Conservation (phyloP, 1,140 invertebrate species). For the Hermetia illucens region DNA sequence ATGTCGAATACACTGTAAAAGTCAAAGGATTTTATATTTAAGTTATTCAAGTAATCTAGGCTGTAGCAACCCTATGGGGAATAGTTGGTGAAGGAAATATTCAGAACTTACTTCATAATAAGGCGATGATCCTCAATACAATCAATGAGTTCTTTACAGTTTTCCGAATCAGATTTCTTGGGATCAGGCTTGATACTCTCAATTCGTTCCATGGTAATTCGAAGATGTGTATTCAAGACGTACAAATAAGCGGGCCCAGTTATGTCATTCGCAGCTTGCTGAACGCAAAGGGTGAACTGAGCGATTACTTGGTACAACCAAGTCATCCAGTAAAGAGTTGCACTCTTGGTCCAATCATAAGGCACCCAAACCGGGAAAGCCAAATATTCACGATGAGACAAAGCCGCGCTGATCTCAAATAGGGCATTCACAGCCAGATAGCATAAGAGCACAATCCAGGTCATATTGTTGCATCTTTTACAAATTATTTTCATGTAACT, state of each 20-base stretch:
- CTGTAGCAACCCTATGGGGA: slow-evolving; percentile 4
- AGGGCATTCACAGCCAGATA: too few relatives aligned
- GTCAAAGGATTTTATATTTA: background rate
- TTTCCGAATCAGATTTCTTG: slow-evolving; percentile 4
- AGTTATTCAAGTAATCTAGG: slow-evolving; percentile 1
- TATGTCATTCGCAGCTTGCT: slow-evolving; percentile 8
- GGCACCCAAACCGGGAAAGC: too few relatives aligned
- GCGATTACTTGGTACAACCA: slow-evolving; percentile 5
- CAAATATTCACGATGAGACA: too few relatives aligned
- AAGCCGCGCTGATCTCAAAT: too few relatives aligned
- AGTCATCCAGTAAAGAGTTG: slow-evolving; percentile 1
- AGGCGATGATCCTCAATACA: slow-evolving; percentile 8
- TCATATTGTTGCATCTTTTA: slow-evolving; percentile 4
- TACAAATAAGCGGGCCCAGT: slow-evolving; percentile 6
- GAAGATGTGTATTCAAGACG: slow-evolving; percentile 5
- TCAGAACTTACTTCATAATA: slow-evolving; percentile 5
- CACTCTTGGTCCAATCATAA: background rate
- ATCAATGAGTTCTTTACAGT: slow-evolving; percentile 2
- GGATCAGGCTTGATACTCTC: too few relatives aligned
- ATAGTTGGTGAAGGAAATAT: slow-evolving; percentile 1
- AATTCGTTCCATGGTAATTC: slow-evolving; percentile 3
- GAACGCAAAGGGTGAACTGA: slow-evolving; percentile 1
- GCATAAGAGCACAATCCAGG: slow-evolving; percentile 2
- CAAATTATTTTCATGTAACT: slow-evolving; percentile 1
- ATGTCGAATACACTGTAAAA: slow-evolving; percentile 6